phyloP scores from a whole-genome alignment of 2,113 vertebrate species.

The Zosterops hypoxanthus region DNA sequence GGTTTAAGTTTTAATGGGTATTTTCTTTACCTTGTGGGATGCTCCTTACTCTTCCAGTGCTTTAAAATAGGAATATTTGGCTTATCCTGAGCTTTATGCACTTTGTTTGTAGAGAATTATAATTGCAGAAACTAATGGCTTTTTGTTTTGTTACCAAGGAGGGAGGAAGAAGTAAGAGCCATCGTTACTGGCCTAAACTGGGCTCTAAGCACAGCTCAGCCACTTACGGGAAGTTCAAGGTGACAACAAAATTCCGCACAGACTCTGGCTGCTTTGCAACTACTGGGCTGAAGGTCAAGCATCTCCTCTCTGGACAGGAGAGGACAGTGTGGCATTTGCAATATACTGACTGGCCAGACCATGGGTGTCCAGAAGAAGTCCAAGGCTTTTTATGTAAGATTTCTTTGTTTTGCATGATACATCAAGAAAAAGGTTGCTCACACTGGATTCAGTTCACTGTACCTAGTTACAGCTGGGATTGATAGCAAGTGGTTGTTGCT shows the following conservation, averaged over 20 bases:
- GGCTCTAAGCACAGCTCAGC: constrained; percentile 86
- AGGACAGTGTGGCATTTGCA: constrained; percentile 88
- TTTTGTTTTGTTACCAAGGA: constrained; percentile 68
- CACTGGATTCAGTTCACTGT: not conserved
- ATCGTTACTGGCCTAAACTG: constrained; percentile 87
- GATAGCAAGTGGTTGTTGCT: not conserved
- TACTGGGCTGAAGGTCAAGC: constrained; percentile 86
- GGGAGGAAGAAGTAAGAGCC: constrained; percentile 83
- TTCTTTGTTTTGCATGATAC: not conserved
- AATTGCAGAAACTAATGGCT: not conserved
- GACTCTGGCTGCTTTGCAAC: constrained; percentile 87
- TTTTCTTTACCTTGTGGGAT: not conserved
- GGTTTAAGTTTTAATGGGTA: not conserved
- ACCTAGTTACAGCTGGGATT: not conserved
- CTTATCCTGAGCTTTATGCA: not conserved
- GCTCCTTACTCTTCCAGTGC: not conserved
- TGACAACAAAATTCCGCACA: constrained; percentile 87
- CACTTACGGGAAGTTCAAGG: constrained; percentile 87
- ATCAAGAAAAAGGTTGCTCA: not conserved
- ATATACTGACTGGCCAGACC: constrained; percentile 87
- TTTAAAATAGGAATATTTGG: not conserved
- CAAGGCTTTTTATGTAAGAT: constrained; percentile 91
- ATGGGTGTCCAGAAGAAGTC: constrained; percentile 91
- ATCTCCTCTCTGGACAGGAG: constrained; percentile 83
- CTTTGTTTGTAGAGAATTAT: not conserved